These are phyloP conservation scores for Lagocephalus sceleratus DNA, from an alignment of 2,797 vertebrate genomes.

Conservation along the genomic window DNA sequence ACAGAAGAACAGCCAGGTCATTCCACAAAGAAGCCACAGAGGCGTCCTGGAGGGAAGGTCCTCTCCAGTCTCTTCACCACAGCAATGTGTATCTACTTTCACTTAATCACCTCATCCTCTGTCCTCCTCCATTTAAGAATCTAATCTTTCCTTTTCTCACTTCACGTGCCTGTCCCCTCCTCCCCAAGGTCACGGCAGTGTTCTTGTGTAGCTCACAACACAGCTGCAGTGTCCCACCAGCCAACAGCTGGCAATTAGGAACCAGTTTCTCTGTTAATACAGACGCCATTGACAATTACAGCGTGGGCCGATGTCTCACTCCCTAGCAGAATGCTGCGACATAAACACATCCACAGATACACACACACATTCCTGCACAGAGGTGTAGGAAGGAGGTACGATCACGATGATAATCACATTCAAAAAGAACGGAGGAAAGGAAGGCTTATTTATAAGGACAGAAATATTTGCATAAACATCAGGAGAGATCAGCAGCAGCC, in stretches of 20 bases:
- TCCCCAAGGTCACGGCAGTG: slow-evolving; percentile 60
- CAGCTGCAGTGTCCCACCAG: slow-evolving; percentile 57
- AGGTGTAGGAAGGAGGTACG: not conserved
- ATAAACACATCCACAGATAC: slow-evolving; percentile 4
- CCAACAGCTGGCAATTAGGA: slow-evolving; percentile 70
- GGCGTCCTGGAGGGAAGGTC: slow-evolving; percentile 38
- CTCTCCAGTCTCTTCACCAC: slow-evolving; percentile 40
- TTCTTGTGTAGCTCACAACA: slow-evolving; percentile 45
- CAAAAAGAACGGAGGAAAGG: not conserved
- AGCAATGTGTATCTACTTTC: slow-evolving; percentile 51
- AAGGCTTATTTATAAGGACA: too few species aligned
- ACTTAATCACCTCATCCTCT: slow-evolving; percentile 59
- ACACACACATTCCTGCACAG: not conserved
- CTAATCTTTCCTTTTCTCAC: slow-evolving; percentile 37
- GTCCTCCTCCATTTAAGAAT: slow-evolving; percentile 53
- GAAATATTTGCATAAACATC: not conserved
- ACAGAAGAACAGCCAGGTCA: slow-evolving; percentile 18
- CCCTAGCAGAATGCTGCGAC: slow-evolving; percentile 8
- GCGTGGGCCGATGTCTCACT: slow-evolving; percentile 41
- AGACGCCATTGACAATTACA: slow-evolving; percentile 54
- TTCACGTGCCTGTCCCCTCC: slow-evolving; percentile 10
- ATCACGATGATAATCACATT: not conserved
- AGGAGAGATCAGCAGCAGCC: not conserved
- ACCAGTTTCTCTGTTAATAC: slow-evolving; percentile 56
- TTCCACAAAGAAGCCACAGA: slow-evolving; percentile 36